Conservation (phyloP, 2,113 vertebrate genomes). For the Python bivittatus region DNA sequence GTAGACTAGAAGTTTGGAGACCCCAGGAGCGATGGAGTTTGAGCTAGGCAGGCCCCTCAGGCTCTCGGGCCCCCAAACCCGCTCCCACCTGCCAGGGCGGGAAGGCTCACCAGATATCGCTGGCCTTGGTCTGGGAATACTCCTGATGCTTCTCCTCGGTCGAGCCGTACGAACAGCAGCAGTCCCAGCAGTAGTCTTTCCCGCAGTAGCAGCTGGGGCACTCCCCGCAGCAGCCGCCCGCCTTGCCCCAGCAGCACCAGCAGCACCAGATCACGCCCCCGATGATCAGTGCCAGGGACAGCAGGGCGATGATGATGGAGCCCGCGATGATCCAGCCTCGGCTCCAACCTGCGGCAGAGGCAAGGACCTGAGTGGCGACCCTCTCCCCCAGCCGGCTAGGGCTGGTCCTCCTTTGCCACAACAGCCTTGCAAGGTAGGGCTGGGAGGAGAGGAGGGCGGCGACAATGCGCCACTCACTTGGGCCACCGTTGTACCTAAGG, state of each 20-base stretch:
- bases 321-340: conserved; percentile 76
- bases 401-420: too few species aligned
- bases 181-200: conserved; percentile 4
- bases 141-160: neutral
- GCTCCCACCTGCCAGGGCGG: neutral
- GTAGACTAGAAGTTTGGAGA: neutral
- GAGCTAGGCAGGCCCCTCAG: neutral
- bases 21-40: too few species aligned
- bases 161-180: neutral
- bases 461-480: too few species aligned
- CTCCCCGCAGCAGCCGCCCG: conserved; percentile 60
- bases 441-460: too few species aligned
- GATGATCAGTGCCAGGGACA: conserved; percentile 80
- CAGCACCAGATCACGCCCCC: conserved; percentile 81
- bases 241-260: conserved; percentile 79
- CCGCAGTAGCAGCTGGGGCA: conserved; percentile 49
- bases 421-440: neutral
- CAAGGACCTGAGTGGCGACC: neutral
- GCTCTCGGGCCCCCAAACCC: neutral
- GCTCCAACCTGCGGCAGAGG: conserved; percentile 58
- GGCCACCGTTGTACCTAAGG: too few species aligned
- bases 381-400: too few species aligned
- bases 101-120: conserved; percentile 7
- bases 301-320: conserved; percentile 79
- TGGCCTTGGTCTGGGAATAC: neutral